Conservation (phyloP, 1,140 invertebrate species). For the Sitodiplosis mosellana region DNA sequence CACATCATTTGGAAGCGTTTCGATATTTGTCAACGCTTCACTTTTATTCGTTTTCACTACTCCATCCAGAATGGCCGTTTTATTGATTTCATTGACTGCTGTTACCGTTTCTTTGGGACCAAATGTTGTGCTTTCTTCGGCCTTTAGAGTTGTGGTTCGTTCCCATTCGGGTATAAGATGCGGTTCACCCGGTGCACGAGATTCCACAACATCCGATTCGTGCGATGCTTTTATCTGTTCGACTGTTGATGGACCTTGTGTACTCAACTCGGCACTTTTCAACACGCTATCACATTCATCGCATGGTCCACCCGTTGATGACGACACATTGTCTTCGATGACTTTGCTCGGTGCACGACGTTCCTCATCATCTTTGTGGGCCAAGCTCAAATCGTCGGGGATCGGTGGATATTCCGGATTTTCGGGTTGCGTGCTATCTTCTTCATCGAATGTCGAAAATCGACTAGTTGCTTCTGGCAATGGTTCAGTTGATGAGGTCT, state of each 20-base stretch:
- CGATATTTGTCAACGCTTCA: neutral
- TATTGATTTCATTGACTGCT: neutral
- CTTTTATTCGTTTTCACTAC: neutral
- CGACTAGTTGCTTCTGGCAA: neutral
- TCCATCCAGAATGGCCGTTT: neutral
- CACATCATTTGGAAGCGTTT: neutral
- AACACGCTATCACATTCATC: too few species aligned
- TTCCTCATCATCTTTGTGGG: too few species aligned
- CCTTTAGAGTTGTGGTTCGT: conserved; percentile 2
- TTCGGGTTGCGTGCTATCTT: neutral
- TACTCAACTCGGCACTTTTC: neutral
- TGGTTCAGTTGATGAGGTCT: conserved; percentile 9
- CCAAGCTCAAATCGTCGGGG: neutral
- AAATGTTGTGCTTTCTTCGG: neutral
- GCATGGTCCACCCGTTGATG: too few species aligned
- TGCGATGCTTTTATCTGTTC: neutral
- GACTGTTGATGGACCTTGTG: neutral
- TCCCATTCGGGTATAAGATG: conserved; percentile 11
- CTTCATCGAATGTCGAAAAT: neutral
- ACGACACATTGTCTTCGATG: neutral
- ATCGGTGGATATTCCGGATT: neutral
- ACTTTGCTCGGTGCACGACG: too few species aligned
- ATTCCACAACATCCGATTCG: neutral
- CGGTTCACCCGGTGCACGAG: conserved; percentile 8
- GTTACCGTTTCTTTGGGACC: too few species aligned